These are phyloP conservation scores for Aphodius granarius DNA, from an alignment of 2,888 invertebrate genomes.

Conservation along the genomic window DNA sequence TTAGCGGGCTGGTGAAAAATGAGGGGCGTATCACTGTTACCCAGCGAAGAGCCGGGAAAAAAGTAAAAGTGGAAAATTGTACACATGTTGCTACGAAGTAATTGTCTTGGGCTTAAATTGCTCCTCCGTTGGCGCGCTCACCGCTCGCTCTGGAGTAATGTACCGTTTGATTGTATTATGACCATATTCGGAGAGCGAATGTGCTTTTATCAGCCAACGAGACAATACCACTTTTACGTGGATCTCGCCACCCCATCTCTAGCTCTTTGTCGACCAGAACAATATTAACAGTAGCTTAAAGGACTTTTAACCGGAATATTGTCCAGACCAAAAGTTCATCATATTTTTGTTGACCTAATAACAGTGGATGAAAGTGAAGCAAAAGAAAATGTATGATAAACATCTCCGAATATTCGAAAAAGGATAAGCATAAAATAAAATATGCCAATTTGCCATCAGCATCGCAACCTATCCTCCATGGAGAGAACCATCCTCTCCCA, in stretches of 20 bases:
- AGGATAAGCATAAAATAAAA: too few relatives aligned
- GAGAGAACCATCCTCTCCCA: too few relatives aligned
- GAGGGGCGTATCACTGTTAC: slow-evolving; percentile 14
- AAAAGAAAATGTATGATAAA: too few relatives aligned
- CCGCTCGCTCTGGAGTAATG: neutral
- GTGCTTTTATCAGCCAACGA: neutral
- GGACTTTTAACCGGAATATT: neutral
- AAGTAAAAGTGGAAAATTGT: slow-evolving; percentile 13
- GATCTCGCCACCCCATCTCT: too few relatives aligned
- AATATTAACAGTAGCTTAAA: neutral
- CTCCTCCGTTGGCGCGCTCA: neutral
- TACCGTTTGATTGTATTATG: neutral
- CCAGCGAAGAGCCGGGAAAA: neutral
- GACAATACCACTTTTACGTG: neutral
- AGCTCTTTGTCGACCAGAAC: neutral
- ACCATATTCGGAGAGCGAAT: neutral
- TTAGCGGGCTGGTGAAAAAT: slow-evolving; percentile 11
- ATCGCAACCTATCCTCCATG: too few relatives aligned
- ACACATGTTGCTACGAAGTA: slow-evolving; percentile 12
- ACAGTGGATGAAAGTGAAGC: too few relatives aligned
- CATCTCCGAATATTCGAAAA: too few relatives aligned
- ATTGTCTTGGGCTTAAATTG: slow-evolving; percentile 13
- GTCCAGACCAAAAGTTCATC: neutral
- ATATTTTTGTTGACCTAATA: too few relatives aligned
- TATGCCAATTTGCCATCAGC: too few relatives aligned